phyloP scores from a whole-genome alignment of 2,797 vertebrate species.

The Acanthis flammea region DNA sequence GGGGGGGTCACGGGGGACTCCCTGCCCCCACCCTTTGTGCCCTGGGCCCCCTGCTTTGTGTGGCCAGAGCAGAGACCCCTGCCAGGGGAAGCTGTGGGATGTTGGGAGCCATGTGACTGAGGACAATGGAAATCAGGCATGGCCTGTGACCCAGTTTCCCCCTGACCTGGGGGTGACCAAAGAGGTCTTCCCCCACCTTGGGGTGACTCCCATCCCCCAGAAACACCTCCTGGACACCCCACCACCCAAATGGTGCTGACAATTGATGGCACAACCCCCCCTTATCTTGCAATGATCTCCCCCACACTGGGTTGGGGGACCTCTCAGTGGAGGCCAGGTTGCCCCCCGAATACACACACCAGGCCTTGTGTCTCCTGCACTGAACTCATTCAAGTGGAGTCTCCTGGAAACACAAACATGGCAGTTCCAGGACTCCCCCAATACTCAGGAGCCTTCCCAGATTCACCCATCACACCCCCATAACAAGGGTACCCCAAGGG shows the following conservation, averaged over 20 bases:
- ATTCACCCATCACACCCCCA: not conserved
- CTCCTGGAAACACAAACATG: not conserved
- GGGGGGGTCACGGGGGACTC: not conserved
- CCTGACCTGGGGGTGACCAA: not conserved
- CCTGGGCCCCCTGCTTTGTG: not conserved
- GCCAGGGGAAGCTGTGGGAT: not conserved
- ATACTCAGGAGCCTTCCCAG: not conserved
- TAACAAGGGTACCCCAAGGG: not conserved
- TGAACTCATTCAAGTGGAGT: not conserved
- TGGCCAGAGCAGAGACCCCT: not conserved
- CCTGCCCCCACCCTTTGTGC: not conserved
- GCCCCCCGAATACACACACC: not conserved
- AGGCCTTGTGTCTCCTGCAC: not conserved
- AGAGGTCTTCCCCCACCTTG: not conserved
- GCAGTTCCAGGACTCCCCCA: not conserved
- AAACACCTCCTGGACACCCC: not conserved
- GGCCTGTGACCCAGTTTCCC: not conserved
- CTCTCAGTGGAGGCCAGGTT: too few species aligned
- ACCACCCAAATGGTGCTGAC: not conserved
- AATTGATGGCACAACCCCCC: not conserved
- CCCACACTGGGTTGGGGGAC: fast-evolving
- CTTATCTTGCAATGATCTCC: not conserved
- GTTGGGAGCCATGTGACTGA: not conserved
- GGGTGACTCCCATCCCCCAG: too few species aligned
- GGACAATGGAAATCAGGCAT: not conserved